phyloP scores from a whole-genome alignment of 2,797 vertebrate species.

The Glossophaga mutica region DNA sequence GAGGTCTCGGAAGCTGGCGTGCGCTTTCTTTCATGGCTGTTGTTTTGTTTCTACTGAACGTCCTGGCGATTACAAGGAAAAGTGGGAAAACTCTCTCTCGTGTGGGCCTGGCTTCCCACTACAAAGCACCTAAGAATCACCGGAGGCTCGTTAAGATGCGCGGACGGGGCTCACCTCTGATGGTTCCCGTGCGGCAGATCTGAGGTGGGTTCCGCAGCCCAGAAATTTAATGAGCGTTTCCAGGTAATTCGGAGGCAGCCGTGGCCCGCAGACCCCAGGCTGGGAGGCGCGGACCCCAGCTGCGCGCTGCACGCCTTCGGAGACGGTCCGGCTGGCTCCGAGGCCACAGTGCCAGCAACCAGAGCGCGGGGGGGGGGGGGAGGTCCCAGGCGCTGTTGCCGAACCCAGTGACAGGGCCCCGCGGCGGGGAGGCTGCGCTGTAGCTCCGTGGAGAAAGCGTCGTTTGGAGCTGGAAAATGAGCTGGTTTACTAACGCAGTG shows the following conservation, averaged over 20 bases:
- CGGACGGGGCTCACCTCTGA: neutral
- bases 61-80: neutral
- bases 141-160: neutral
- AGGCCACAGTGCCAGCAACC: neutral
- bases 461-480: neutral
- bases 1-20: neutral
- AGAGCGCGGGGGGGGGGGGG: rapidly evolving
- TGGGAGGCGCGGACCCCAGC: neutral
- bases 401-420: too few relatives aligned
- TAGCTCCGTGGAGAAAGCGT: neutral
- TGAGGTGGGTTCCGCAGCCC: neutral
- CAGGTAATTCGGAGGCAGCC: neutral
- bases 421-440: rapidly evolving
- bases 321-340: too few relatives aligned
- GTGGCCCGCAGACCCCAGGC: neutral
- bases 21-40: too few relatives aligned
- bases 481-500: neutral
- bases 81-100: neutral
- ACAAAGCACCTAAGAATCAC: neutral
- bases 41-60: neutral
- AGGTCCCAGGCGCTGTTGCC: too few relatives aligned
- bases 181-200: neutral
- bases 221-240: neutral
- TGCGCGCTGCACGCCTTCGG: neutral
- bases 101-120: neutral